A percentile compares a stretch with the other conserved stretches of the same genome.
phyloP scores from a whole-genome alignment of 2,113 vertebrate species.

The Atherinomorus stipes region DNA sequence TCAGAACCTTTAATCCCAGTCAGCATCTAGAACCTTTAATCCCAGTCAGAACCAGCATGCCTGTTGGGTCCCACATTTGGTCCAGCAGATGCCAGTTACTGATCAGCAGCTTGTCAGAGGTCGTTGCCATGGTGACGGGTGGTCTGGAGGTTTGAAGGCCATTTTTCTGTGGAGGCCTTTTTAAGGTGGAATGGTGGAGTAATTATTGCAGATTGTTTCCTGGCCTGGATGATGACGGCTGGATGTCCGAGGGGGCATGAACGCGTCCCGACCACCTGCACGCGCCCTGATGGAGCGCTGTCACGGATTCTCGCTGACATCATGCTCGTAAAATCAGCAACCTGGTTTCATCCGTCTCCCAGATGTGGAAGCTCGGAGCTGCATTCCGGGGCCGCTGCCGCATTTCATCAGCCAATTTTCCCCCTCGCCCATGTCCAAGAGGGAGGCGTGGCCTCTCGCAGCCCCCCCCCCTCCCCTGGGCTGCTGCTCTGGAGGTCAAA shows the following conservation, averaged over 20 bases:
- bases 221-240: not conserved
- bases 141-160: too few relatives aligned
- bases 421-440: slow-evolving; percentile 24
- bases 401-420: slow-evolving; percentile 31
- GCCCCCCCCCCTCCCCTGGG: too few relatives aligned
- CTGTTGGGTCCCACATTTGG: too few relatives aligned
- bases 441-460: not conserved
- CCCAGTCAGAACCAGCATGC: too few relatives aligned
- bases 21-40: too few relatives aligned
- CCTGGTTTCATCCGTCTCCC: slow-evolving; percentile 21
- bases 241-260: too few relatives aligned
- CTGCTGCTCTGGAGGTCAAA: too few relatives aligned
- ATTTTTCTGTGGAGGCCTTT: not conserved
- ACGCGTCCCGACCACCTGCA: slow-evolving; percentile 10
- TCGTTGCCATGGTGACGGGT: too few relatives aligned
- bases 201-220: not conserved
- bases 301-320: slow-evolving; percentile 21
- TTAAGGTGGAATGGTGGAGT: not conserved
- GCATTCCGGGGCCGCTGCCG: slow-evolving; percentile 19
- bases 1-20: too few relatives aligned
- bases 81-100: too few relatives aligned
- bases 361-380: slow-evolving; percentile 32
- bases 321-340: slow-evolving; percentile 26
- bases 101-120: too few relatives aligned
- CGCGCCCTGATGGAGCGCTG: slow-evolving; percentile 4